Evolutionary conservation across 2,113 vertebrate species (phyloP).

Genomic region (Ramphastos sulfuratus): DNA sequence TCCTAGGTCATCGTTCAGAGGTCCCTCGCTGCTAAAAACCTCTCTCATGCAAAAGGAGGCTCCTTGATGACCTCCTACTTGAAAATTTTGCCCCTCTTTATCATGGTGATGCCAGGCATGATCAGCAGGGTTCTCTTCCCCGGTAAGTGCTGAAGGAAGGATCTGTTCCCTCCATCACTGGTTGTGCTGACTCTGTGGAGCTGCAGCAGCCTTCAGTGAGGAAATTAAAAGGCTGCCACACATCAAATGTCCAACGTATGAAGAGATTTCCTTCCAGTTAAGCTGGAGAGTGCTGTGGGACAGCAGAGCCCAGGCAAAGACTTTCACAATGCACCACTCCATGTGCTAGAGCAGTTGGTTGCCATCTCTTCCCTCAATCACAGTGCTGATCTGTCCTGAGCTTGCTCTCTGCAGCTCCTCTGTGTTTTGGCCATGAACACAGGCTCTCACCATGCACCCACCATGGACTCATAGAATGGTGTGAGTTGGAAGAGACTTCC

Average conservation of each 20-base stretch:
- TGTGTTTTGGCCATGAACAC: fast-evolving
- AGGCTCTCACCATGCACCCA: background rate
- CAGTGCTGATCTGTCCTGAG: background rate
- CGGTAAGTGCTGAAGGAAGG: slow-evolving; percentile 73
- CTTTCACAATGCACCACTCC: fast-evolving
- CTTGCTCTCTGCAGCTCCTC: background rate
- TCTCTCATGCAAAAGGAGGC: slow-evolving; percentile 93
- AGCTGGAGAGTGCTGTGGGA: background rate
- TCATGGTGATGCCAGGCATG: slow-evolving; percentile 95
- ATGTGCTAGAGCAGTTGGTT: background rate
- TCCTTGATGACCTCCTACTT: slow-evolving; percentile 91
- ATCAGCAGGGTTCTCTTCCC: slow-evolving; percentile 94
- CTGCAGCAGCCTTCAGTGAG: background rate
- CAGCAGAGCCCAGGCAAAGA: background rate
- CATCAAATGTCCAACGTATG: background rate
- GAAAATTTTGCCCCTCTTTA: slow-evolving; percentile 92
- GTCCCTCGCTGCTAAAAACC: slow-evolving; percentile 89
- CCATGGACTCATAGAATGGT: too few species aligned
- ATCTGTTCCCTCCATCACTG: too few species aligned
- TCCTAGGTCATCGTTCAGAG: slow-evolving; percentile 96
- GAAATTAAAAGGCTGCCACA: background rate
- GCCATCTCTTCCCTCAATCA: background rate
- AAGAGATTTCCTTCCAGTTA: background rate
- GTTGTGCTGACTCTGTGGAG: fast-evolving
- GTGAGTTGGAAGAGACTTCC: too few species aligned